A percentile compares a stretch with the other conserved stretches of the same genome.
Evolutionary conservation across 2,797 vertebrate species (phyloP).

Genomic region (Streptopelia turtur): DNA sequence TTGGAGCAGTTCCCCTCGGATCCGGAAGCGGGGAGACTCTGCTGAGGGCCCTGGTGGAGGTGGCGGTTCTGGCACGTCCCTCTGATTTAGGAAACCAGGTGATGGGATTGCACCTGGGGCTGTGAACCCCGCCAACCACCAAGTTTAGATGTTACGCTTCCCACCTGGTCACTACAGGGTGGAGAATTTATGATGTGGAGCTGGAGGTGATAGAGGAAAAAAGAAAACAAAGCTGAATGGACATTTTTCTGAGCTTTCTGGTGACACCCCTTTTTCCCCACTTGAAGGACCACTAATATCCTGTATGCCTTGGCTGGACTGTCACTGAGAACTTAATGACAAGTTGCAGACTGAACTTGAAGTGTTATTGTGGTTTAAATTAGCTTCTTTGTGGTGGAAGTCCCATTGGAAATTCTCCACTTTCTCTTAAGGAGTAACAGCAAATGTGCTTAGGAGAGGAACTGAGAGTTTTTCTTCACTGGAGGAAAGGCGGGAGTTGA

Average conservation of each 20-base stretch:
- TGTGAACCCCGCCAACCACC: not conserved
- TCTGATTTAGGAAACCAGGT: not conserved
- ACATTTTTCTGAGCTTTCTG: not conserved
- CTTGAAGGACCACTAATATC: not conserved
- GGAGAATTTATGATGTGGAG: not conserved
- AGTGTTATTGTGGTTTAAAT: constrained; percentile 40
- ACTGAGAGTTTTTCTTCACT: not conserved
- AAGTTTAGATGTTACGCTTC: not conserved
- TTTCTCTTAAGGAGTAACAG: not conserved
- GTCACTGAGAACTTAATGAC: not conserved
- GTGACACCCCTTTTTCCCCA: not conserved
- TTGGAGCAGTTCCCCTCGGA: not conserved
- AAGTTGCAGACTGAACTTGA: constrained; percentile 6
- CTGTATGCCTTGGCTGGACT: not conserved
- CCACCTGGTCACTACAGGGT: not conserved
- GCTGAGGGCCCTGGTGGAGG: not conserved
- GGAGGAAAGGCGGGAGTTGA: not conserved
- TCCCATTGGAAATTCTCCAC: not conserved
- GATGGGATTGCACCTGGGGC: not conserved
- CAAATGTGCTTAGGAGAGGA: constrained; percentile 3
- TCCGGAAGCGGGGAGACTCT: not conserved
- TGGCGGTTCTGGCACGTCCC: not conserved
- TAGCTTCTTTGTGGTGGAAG: not conserved
- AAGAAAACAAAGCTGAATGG: not conserved
- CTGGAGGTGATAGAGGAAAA: not conserved